phyloP scores from a whole-genome alignment of 1,140 invertebrate genomes.

The Brachionus rotundiformis region DNA sequence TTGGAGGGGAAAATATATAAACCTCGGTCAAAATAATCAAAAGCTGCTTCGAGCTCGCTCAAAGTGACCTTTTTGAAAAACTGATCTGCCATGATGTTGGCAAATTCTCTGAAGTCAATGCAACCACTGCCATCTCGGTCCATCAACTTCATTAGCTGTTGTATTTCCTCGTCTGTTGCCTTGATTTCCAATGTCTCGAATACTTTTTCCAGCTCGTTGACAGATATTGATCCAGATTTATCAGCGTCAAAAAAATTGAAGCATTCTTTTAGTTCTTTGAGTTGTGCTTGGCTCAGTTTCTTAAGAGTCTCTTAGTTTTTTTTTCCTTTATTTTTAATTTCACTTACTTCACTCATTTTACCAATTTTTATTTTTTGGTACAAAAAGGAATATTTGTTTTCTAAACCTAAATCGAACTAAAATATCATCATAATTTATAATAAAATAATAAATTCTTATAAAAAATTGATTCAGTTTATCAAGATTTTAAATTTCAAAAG shows the following conservation, averaged over 20 bases:
- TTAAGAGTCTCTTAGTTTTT: neutral
- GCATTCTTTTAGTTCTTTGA: conserved; percentile 6
- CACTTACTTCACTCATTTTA: too few species aligned
- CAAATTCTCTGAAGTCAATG: conserved; percentile 50
- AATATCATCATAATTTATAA: too few species aligned
- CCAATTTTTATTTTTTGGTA: too few species aligned
- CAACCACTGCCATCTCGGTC: conserved; percentile 12
- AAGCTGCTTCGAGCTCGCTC: conserved; percentile 20
- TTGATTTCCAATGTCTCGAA: neutral
- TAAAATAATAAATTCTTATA: too few species aligned
- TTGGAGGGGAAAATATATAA: too few species aligned
- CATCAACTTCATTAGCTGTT: conserved; percentile 21
- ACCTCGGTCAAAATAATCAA: conserved; percentile 46
- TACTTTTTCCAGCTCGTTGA: neutral
- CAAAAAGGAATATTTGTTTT: too few species aligned
- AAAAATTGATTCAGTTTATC: too few species aligned
- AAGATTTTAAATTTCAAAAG: too few species aligned
- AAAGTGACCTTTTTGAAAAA: neutral
- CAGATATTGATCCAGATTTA: conserved; percentile 25
- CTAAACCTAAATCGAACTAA: too few species aligned
- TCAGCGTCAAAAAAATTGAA: conserved; percentile 45
- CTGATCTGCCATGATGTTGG: conserved; percentile 1
- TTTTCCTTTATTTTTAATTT: too few species aligned
- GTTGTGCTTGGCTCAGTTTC: neutral
- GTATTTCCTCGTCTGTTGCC: neutral